phyloP scores from a whole-genome alignment of 2,797 vertebrate species.

The Nyctibius grandis region DNA sequence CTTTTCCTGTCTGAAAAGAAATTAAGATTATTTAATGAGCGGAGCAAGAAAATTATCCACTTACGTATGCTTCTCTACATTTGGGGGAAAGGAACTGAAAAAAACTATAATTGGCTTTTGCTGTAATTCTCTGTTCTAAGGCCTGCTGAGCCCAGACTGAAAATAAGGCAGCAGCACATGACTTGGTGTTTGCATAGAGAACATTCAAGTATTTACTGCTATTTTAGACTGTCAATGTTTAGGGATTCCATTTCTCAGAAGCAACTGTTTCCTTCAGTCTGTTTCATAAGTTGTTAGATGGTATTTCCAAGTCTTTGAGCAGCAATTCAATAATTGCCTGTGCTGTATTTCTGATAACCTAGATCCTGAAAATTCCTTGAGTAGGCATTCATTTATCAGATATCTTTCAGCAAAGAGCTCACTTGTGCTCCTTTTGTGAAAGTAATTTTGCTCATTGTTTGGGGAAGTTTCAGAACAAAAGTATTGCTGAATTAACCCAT shows the following conservation, averaged over 20 bases:
- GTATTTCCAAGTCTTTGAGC: neutral
- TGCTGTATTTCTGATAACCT: neutral
- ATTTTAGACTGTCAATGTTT: neutral
- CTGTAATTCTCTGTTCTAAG: neutral
- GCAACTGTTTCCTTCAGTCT: neutral
- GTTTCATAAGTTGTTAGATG: neutral
- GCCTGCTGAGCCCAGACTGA: neutral
- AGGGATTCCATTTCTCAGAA: conserved; percentile 14
- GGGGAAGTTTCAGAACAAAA: neutral
- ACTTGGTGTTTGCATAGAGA: neutral
- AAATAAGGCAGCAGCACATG: neutral
- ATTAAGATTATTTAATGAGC: neutral
- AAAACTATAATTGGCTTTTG: neutral
- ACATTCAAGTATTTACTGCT: neutral
- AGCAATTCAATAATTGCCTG: neutral
- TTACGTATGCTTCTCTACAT: neutral
- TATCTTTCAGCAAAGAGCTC: neutral
- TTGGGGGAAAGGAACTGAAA: neutral
- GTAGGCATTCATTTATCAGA: neutral
- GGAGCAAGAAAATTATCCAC: neutral
- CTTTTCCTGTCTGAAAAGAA: neutral
- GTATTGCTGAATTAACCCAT: neutral
- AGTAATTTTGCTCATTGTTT: neutral
- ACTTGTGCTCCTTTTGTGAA: neutral
- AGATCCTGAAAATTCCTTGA: neutral